Evolutionary conservation across 2,113 vertebrate species (phyloP).

Genomic region (Ranitomeya imitator): DNA sequence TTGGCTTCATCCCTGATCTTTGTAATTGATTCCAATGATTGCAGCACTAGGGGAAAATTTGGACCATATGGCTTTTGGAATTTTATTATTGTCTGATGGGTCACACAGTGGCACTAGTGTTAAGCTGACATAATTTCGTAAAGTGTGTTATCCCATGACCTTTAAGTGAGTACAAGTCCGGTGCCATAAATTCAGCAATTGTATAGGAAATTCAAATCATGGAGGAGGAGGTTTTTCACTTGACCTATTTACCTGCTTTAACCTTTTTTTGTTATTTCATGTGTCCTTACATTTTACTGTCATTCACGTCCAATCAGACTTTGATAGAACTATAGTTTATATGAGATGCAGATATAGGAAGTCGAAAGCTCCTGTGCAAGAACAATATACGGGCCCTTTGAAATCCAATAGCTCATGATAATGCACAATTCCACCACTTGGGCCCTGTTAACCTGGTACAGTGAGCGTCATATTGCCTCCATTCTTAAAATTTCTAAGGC

Average conservation of each 20-base stretch:
- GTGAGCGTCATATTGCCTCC: too few relatives aligned
- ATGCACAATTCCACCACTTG: too few relatives aligned
- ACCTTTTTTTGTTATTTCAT: neutral
- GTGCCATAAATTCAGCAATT: neutral
- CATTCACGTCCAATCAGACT: too few relatives aligned
- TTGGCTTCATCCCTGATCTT: conserved; percentile 3
- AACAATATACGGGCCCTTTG: too few relatives aligned
- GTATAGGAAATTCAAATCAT: neutral
- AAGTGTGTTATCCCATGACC: conserved; percentile 26
- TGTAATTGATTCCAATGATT: conserved; percentile 29
- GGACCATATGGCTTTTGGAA: conserved; percentile 28
- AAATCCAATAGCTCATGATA: too few relatives aligned
- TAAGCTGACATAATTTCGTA: conserved; percentile 22
- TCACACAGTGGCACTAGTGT: conserved; percentile 45
- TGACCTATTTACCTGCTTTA: neutral
- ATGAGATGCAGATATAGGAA: too few relatives aligned
- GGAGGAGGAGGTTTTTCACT: neutral
- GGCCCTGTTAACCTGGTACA: too few relatives aligned
- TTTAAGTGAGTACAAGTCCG: neutral
- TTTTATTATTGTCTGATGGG: neutral
- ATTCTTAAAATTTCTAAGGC: too few relatives aligned
- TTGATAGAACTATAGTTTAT: too few relatives aligned
- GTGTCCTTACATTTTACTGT: neutral
- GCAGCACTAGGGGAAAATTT: conserved; percentile 1
- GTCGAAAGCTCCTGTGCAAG: too few relatives aligned